phyloP scores from a whole-genome alignment of 2,797 vertebrate genomes.

The Oceanodroma leucorhoa region DNA sequence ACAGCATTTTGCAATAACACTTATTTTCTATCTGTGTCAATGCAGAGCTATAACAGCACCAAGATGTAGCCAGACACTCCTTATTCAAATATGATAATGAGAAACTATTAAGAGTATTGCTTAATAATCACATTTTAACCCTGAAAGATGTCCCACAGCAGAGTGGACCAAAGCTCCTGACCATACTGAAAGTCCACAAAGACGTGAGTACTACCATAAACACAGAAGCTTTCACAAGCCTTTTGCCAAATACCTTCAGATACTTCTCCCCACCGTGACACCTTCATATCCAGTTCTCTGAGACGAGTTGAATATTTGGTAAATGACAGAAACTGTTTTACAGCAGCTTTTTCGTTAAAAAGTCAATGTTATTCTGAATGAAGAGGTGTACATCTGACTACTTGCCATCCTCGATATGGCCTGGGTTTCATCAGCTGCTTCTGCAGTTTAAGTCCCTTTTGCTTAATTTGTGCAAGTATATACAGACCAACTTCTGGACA shows the following conservation, averaged over 20 bases:
- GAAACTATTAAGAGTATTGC: background rate
- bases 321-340: background rate
- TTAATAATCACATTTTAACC: background rate
- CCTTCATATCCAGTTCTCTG: background rate
- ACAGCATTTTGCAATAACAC: constrained; percentile 10
- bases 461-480: background rate
- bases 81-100: constrained; percentile 8
- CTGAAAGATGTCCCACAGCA: background rate
- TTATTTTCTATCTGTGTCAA: background rate
- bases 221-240: background rate
- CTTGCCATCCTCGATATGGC: rapidly evolving
- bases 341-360: background rate
- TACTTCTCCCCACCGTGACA: background rate
- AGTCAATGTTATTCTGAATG: background rate
- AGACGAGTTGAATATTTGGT: background rate
- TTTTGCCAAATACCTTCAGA: background rate
- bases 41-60: background rate
- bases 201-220: background rate
- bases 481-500: background rate
- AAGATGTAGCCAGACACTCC: background rate
- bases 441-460: background rate
- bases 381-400: background rate
- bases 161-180: background rate
- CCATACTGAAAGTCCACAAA: background rate
- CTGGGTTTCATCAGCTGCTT: background rate